Evolutionary conservation across 2,888 invertebrate species (phyloP), one percentile per base, ranked within the genome.

Genomic region (Zele albiditarsus): DNA sequence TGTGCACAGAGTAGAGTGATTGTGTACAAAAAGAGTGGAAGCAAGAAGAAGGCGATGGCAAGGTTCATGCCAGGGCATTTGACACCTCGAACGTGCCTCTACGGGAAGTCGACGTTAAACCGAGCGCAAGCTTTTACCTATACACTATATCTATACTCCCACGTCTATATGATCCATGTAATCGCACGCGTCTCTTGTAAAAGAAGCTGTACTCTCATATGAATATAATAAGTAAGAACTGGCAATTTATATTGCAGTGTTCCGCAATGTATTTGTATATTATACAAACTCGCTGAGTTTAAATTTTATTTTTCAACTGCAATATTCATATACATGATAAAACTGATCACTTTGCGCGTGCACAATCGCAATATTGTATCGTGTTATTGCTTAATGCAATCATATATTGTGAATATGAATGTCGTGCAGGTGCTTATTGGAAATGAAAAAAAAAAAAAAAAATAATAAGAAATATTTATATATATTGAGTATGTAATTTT

Each of bases 71-170:
- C 38, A n/a, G 63, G 70, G 57, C 75, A 80, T 76, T 76, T 79
- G 74, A 80, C 78, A 80, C 78, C 78, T 73, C 67, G 78, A 75
- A 80, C 74, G 74, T 79, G 79, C 74, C 73, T 75, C 69, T 66
- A 67, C 68, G 23, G 25, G 63, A 69, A 58, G 38, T 42, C 28
- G 31, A 42, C 58, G 67, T 67, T 73, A 73, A 73, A 73, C 67
- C 42, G 66, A 58, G 42, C 42, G 66, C 25, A 73, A 60, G 25
- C 33, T 73, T 73, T 42, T 73, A 38, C 58, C 46, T 66, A 67
- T 57, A 73, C 42, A 65, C 38, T 31, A 33, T 33, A 31, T 46
- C 10, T 49, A 46, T 28, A 46, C 33, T 20, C 28, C 60, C 25
- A 28, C 28, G 28, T 25, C 27, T 60, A 60, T 67, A 28, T 27